Evolutionary conservation across 2,797 vertebrate genomes (phyloP), one percentile per base, ranked within the genome.

Genomic region (Macropus fuliginosus): DNA sequence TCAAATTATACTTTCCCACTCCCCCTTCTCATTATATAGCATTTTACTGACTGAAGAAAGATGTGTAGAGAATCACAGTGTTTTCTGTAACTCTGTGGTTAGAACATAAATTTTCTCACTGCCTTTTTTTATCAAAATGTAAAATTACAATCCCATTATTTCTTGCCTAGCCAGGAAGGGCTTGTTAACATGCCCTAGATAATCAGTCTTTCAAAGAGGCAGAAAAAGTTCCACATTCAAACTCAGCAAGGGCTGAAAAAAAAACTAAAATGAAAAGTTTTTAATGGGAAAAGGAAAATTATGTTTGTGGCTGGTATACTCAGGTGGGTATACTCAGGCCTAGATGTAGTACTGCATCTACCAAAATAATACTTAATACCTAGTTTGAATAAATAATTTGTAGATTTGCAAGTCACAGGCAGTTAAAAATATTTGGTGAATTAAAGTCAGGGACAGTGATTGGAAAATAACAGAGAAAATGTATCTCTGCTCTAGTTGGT

Each of bases 21-120:
- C 74, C 62, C 94, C 10, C 57, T 96, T 96, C 50, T 27, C 94
- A 12, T 93, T 56, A 94, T 56, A 94, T 66, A 94, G 91, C 92
- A 59, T 94, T 95, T 46, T 57, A 18, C 27, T 91, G 74, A 54
- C 55, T 95, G 97, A 28, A 91, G 54, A 92, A 66, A 56, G 28
- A 96, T 54, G 55, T 93, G 54, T 54, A 74, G 74, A 92, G 27
- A 81, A 40, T 46, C 40, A 46, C 13, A 31, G 21, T 28, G 24
- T 87, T 87, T 46, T 87, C 91, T 92, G 21, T 21, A 94, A 46
- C 57, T 91, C 54, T 91, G 57, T 97, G 91, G 52, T 96, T 74
- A 94, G 56, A 91, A 55, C 50, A 13, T 93, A 92, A 92, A 34
- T 94, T 31, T 87, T 87, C 21, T 92, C 59, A 57, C 56, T 93